Percentiles rank a stretch among this genome's conserved stretches.
Evolutionary conservation across 1,140 invertebrate genomes (phyloP).

Genomic region (Laupala kohalensis): DNA sequence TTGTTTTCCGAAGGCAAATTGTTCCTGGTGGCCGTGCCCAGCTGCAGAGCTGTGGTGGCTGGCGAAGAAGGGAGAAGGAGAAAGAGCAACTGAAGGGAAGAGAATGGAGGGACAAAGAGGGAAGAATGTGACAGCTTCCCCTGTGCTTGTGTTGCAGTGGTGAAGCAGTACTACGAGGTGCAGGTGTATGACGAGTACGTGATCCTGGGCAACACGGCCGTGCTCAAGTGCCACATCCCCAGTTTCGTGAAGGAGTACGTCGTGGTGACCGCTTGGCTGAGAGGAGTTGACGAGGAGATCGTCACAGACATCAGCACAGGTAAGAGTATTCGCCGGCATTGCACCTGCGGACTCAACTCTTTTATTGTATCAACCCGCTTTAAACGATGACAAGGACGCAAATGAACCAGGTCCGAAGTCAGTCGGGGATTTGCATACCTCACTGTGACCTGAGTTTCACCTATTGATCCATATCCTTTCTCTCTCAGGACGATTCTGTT

Average conservation of each 20-base stretch:
- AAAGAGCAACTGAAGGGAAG: background rate
- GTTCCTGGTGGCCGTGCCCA: background rate
- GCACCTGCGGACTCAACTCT: too few relatives aligned
- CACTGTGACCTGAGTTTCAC: too few relatives aligned
- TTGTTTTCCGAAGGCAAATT: background rate
- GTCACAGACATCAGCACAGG: slow-evolving; percentile 21
- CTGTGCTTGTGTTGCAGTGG: slow-evolving; percentile 16
- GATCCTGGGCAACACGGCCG: slow-evolving; percentile 27
- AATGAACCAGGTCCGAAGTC: too few relatives aligned
- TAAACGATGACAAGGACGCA: too few relatives aligned
- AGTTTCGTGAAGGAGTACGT: slow-evolving; percentile 34
- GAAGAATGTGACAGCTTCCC: background rate
- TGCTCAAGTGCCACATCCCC: slow-evolving; percentile 35
- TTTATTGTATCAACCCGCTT: too few relatives aligned
- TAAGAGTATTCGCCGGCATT: background rate
- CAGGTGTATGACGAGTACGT: slow-evolving; percentile 30
- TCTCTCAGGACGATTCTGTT: too few relatives aligned
- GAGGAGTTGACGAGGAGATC: slow-evolving; percentile 25
- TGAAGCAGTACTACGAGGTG: slow-evolving; percentile 28
- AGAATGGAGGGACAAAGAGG: background rate
- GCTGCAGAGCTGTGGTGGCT: background rate
- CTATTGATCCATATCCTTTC: too few relatives aligned
- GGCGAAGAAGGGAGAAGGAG: background rate
- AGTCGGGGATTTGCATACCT: too few relatives aligned
- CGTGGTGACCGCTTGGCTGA: slow-evolving; percentile 29